Conservation (phyloP, 35 echinoderm and acorn worm genomes). For the Ptychodera flava region DNA sequence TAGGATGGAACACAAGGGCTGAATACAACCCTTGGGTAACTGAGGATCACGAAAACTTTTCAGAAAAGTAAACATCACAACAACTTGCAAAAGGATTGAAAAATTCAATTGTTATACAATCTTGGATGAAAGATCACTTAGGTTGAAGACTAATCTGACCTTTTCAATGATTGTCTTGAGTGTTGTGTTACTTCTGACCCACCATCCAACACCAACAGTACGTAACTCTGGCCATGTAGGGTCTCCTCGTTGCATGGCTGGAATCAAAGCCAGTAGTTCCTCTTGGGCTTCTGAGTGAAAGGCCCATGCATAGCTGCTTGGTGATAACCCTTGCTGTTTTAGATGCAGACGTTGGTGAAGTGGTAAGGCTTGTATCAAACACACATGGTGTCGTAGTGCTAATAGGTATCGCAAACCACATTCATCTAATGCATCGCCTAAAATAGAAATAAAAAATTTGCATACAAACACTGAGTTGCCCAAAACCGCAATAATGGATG, state of each 20-base stretch:
- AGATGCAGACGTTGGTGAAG: slow-evolving; percentile 77
- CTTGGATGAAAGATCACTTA: no score
- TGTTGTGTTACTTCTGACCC: slow-evolving; percentile 90
- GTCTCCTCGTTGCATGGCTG: slow-evolving; percentile 72
- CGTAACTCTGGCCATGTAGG: slow-evolving; percentile 84
- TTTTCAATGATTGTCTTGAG: slow-evolving; percentile 87
- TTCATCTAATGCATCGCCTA: slow-evolving; percentile 96
- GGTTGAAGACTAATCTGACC: no score
- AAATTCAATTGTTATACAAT: no score
- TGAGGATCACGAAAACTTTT: neutral
- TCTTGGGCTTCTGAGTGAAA: slow-evolving; percentile 98
- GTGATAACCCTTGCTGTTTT: slow-evolving; percentile 63
- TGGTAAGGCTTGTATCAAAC: slow-evolving; percentile 66
- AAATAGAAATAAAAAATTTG: neutral
- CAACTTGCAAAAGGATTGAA: no score
- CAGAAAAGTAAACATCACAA: no score
- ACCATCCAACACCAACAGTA: slow-evolving; percentile 94
- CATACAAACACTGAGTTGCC: no score
- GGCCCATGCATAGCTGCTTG: slow-evolving; percentile 93
- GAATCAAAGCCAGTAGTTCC: slow-evolving; percentile 75
- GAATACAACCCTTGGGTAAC: neutral
- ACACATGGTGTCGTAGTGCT: slow-evolving; percentile 82
- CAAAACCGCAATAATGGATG: no score
- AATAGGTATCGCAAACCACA: slow-evolving; percentile 91
- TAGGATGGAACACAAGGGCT: no score